Percentiles rank a stretch among this genome's conserved stretches.
Conservation (phyloP, 2,888 invertebrate genomes). For the Tupiocoris notatus region DNA sequence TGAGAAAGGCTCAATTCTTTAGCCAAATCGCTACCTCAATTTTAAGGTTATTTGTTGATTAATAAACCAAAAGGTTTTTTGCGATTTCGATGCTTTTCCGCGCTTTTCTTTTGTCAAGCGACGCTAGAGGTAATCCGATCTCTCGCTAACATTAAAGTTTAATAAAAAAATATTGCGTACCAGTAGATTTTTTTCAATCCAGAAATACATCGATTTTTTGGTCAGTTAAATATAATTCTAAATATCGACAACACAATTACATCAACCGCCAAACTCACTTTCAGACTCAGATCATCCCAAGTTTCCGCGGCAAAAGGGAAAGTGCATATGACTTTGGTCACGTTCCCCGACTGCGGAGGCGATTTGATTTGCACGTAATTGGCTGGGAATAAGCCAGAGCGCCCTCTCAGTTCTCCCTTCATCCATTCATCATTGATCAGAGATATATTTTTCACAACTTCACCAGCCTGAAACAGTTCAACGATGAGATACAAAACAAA, state of each 20-base stretch:
- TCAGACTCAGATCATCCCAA: conserved; percentile 60
- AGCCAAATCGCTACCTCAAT: too few relatives aligned
- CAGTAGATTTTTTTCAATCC: too few relatives aligned
- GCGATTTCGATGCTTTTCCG: too few relatives aligned
- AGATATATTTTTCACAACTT: conserved; percentile 68
- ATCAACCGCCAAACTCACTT: conserved; percentile 55
- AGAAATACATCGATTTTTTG: too few relatives aligned
- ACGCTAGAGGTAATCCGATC: too few relatives aligned
- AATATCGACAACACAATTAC: neutral
- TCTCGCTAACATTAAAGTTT: too few relatives aligned
- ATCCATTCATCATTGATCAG: conserved; percentile 78
- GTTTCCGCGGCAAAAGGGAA: conserved; percentile 69
- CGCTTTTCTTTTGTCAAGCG: too few relatives aligned
- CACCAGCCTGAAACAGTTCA: conserved; percentile 62
- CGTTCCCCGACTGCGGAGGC: conserved; percentile 57
- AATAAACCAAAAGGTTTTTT: too few relatives aligned
- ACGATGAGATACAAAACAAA: too few relatives aligned
- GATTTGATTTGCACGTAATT: conserved; percentile 72
- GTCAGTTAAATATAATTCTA: neutral
- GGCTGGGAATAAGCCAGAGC: conserved; percentile 78
- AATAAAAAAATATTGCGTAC: too few relatives aligned
- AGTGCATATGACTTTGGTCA: conserved; percentile 61
- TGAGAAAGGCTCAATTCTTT: too few relatives aligned
- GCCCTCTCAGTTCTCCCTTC: conserved; percentile 67
- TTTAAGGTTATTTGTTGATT: too few relatives aligned